phyloP scores from a whole-genome alignment of 92 coral and sea anemone genomes.

The Heliopora coerulea region DNA sequence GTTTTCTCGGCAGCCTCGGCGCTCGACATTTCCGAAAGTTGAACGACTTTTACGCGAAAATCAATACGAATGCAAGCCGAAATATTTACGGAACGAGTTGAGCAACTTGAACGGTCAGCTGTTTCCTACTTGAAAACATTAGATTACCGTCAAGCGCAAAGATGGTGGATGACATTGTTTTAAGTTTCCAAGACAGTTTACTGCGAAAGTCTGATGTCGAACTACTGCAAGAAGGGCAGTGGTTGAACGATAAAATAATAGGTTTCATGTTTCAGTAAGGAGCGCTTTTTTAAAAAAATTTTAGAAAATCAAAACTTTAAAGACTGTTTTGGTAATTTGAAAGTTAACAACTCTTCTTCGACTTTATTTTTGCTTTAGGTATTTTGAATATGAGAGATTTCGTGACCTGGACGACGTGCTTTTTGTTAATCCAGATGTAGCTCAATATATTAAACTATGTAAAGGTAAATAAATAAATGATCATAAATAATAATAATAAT shows the following conservation, averaged over 20 bases:
- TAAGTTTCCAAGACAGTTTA: constrained; percentile 91
- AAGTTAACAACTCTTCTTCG: no score
- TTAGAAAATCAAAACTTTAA: no score
- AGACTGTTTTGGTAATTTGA: no score
- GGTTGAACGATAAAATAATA: constrained; percentile 89
- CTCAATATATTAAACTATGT: constrained; percentile 81
- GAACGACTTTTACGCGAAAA: neutral
- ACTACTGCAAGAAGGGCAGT: constrained; percentile 76
- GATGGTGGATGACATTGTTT: constrained; percentile 56
- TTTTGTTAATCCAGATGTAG: constrained; percentile 90
- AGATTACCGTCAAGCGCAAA: constrained; percentile 56
- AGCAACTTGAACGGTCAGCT: constrained; percentile 50
- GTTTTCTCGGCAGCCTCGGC: neutral
- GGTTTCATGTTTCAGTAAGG: constrained; percentile 96
- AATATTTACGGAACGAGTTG: neutral
- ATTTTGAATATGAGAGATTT: constrained; percentile 77
- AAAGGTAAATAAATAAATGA: constrained; percentile 61
- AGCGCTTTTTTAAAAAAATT: neutral
- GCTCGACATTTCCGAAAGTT: constrained; percentile 18
- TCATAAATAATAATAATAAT: no score
- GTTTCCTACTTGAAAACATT: constrained; percentile 49
- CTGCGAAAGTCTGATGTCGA: constrained; percentile 76
- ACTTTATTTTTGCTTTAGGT: constrained; percentile 52
- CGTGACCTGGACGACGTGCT: constrained; percentile 56
- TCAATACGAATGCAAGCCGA: neutral